These are phyloP conservation scores for Calephelis virginiensis DNA, from an alignment of 1,140 invertebrate species.

Conservation along the genomic window DNA sequence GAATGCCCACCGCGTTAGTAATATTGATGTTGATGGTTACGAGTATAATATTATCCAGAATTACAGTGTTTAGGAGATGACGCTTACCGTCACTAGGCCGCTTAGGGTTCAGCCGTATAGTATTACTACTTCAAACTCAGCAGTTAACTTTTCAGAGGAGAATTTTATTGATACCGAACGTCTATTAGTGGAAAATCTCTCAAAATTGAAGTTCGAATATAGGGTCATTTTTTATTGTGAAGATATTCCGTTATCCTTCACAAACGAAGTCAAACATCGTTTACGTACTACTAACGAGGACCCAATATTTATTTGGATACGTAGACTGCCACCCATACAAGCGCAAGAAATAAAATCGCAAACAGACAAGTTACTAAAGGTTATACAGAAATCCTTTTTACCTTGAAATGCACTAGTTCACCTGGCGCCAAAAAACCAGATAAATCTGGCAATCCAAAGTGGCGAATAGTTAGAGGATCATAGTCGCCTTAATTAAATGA, in stretches of 20 bases:
- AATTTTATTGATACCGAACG: slow-evolving; percentile 10
- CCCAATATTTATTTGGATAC: not conserved
- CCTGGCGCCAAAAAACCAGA: not conserved
- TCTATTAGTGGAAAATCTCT: slow-evolving; percentile 24
- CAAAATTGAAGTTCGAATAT: slow-evolving; percentile 24
- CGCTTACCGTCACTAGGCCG: slow-evolving; percentile 18
- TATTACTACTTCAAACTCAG: not conserved
- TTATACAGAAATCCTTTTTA: not conserved
- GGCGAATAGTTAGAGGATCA: not conserved
- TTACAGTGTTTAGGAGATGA: not conserved
- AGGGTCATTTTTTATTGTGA: slow-evolving; percentile 9
- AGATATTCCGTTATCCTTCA: too few species aligned
- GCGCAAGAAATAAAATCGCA: not conserved
- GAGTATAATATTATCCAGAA: slow-evolving; percentile 25
- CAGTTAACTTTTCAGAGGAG: not conserved
- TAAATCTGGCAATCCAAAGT: not conserved
- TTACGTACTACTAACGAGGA: not conserved
- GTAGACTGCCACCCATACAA: not conserved
- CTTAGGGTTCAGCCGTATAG: slow-evolving; percentile 7
- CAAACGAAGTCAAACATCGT: not conserved
- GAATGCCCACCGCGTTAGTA: slow-evolving; percentile 28
- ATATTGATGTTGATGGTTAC: slow-evolving; percentile 19
- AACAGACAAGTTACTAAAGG: not conserved
- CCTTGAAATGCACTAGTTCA: slow-evolving; percentile 1
- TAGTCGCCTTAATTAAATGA: not conserved